phyloP scores from a whole-genome alignment of 2,888 invertebrate species.

The Mallateleia sp. region DNA sequence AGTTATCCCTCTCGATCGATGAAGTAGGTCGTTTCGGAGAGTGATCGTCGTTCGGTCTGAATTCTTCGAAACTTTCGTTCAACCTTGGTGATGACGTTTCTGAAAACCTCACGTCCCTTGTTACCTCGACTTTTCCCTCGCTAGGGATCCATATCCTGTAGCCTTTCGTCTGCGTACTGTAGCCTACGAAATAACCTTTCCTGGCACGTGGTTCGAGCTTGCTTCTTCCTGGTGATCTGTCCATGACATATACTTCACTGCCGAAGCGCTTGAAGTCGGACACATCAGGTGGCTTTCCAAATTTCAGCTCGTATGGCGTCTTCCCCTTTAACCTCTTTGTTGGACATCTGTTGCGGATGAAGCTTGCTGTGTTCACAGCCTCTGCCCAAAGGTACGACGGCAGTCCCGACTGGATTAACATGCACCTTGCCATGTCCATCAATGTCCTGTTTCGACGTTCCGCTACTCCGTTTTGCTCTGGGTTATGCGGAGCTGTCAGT shows the following conservation, averaged over 20 bases:
- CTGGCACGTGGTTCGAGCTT: slow-evolving; percentile 30
- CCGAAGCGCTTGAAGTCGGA: slow-evolving; percentile 6
- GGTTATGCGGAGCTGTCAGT: slow-evolving; percentile 39
- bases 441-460: slow-evolving; percentile 33
- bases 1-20: too few species aligned
- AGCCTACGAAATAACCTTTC: slow-evolving; percentile 35
- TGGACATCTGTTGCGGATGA: slow-evolving; percentile 5
- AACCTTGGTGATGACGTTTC: too few species aligned
- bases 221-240: slow-evolving; percentile 5
- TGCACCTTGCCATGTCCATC: slow-evolving; percentile 37
- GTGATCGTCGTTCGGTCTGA: too few species aligned
- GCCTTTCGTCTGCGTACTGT: slow-evolving; percentile 26
- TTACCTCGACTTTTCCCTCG: slow-evolving; percentile 6
- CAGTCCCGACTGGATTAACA: slow-evolving; percentile 38
- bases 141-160: slow-evolving; percentile 27
- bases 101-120: slow-evolving; percentile 35
- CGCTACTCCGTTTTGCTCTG: slow-evolving; percentile 32
- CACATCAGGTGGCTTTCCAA: slow-evolving; percentile 12
- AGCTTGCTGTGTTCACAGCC: slow-evolving; percentile 17
- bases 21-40: too few species aligned
- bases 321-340: neutral
- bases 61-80: too few species aligned
- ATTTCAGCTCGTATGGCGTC: neutral
- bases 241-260: slow-evolving; percentile 19
- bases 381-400: neutral